Evolutionary conservation across 2,888 invertebrate genomes (phyloP).

Genomic region (Anoncus sp.): DNA sequence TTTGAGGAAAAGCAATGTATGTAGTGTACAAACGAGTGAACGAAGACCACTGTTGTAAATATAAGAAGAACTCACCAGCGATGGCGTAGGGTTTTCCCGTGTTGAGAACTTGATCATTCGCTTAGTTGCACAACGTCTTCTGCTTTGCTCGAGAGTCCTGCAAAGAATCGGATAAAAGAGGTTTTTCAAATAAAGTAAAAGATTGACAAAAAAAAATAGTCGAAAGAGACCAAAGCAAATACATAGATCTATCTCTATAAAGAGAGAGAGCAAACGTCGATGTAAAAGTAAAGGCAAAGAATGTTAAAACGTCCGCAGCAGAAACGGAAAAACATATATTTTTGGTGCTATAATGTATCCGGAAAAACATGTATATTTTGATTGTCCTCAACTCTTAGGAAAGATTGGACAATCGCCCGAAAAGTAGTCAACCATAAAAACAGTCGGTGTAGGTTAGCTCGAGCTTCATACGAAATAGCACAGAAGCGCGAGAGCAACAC

Average conservation of each 20-base stretch:
- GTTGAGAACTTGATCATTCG: slow-evolving; percentile 1
- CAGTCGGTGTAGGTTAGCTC: slow-evolving; percentile 7
- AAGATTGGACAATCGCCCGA: slow-evolving; percentile 40
- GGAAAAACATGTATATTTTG: slow-evolving; percentile 4
- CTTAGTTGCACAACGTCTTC: slow-evolving; percentile 13
- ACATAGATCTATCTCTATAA: neutral
- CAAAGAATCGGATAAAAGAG: slow-evolving; percentile 20
- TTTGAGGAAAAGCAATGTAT: neutral
- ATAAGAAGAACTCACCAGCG: neutral
- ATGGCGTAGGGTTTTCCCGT: slow-evolving; percentile 10
- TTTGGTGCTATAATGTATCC: neutral
- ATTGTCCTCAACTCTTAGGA: slow-evolving; percentile 39
- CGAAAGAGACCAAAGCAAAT: neutral
- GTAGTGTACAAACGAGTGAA: neutral
- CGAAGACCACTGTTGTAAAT: neutral
- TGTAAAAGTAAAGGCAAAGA: slow-evolving; percentile 4
- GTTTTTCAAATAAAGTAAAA: slow-evolving; percentile 26
- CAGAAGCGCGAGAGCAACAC: neutral
- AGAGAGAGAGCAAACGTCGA: neutral
- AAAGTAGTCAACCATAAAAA: slow-evolving; percentile 36
- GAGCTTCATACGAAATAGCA: slow-evolving; percentile 1
- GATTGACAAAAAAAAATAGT: neutral
- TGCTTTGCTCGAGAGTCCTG: slow-evolving; percentile 5
- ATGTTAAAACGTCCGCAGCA: neutral
- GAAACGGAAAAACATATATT: slow-evolving; percentile 30